Percentiles rank a stretch among this genome's conserved stretches.
phyloP scores from a whole-genome alignment of 1,140 invertebrate genomes.

The Heliconius nattereri region DNA sequence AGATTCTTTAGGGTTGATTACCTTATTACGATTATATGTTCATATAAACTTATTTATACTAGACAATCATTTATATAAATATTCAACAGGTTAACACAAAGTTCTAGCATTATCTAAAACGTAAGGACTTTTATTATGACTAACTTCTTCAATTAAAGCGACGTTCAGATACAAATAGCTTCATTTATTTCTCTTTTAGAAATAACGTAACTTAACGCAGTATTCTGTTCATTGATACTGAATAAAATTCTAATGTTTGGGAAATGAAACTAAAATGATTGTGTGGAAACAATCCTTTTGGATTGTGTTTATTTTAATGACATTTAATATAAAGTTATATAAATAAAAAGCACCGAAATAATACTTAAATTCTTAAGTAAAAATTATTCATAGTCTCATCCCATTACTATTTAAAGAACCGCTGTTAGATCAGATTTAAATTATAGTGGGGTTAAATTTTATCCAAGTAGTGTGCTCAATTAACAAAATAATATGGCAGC shows the following conservation, averaged over 20 bases:
- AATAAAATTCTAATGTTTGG: too few species aligned
- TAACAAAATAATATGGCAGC: too few species aligned
- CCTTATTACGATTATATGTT: neutral
- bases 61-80: conserved; percentile 8
- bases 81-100: neutral
- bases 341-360: neutral
- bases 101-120: neutral
- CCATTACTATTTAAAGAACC: neutral
- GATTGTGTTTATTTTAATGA: too few species aligned
- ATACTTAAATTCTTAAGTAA: neutral
- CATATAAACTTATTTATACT: neutral
- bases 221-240: neutral
- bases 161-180: neutral
- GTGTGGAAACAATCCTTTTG: too few species aligned
- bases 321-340: too few species aligned
- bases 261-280: too few species aligned
- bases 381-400: neutral
- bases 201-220: neutral
- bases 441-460: too few species aligned
- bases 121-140: neutral
- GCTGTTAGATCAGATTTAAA: too few species aligned
- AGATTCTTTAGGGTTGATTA: neutral
- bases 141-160: neutral
- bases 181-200: neutral
- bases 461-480: too few species aligned